These are phyloP conservation scores for Schizaphis graminum DNA, from an alignment of 2,888 invertebrate genomes.

Conservation along the genomic window DNA sequence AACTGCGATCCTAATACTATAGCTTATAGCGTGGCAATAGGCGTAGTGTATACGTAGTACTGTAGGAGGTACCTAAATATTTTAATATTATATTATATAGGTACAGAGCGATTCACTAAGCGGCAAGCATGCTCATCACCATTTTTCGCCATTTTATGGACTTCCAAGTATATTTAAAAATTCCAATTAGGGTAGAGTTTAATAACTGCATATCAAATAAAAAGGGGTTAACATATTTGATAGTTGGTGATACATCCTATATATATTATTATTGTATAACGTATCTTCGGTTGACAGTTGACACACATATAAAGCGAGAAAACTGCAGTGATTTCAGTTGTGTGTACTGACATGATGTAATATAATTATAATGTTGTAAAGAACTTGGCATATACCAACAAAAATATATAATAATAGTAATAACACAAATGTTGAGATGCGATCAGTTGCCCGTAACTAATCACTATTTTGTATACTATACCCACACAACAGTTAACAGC, in stretches of 20 bases:
- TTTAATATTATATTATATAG: neutral
- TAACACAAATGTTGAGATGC: neutral
- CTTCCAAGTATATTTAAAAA: no score
- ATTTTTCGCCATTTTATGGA: no score
- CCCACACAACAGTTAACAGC: neutral
- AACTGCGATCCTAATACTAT: neutral
- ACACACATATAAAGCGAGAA: neutral
- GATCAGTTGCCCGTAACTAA: conserved; percentile 41
- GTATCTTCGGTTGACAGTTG: neutral
- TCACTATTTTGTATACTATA: neutral
- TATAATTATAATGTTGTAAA: neutral
- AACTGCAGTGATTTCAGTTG: neutral
- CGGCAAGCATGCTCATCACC: no score
- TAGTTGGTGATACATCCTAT: no score
- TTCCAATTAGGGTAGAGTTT: no score
- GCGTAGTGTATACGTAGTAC: neutral
- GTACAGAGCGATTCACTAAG: no score
- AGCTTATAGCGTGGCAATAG: neutral
- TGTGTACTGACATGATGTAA: neutral
- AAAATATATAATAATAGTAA: conserved; percentile 14
- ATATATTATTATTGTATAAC: neutral
- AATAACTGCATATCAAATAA: no score
- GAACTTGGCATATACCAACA: neutral
- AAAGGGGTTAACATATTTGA: no score
- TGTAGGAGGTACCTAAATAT: neutral